phyloP scores from a whole-genome alignment of 2,113 vertebrate species.

The Mustelus asterias region DNA sequence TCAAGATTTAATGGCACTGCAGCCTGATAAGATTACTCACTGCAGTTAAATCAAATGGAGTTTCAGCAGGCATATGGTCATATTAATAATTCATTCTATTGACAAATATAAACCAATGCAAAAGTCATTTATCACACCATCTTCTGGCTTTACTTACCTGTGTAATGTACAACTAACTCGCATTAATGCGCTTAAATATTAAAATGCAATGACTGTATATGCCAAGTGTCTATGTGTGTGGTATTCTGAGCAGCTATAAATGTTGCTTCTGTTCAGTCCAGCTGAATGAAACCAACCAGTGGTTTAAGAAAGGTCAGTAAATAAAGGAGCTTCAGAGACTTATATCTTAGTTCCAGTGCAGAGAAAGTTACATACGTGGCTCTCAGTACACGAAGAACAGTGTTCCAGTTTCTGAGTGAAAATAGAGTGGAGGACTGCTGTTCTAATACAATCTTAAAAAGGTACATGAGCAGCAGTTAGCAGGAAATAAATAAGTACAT shows the following conservation, averaged over 20 bases:
- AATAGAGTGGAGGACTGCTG: not conserved
- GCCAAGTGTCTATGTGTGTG: not conserved
- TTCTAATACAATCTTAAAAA: not conserved
- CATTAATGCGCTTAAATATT: slow-evolving; percentile 3
- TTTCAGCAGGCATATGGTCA: not conserved
- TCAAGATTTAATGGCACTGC: not conserved
- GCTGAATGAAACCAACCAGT: not conserved
- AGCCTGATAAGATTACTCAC: not conserved
- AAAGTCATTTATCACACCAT: not conserved
- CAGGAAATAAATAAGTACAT: not conserved
- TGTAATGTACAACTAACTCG: not conserved
- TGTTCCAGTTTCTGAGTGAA: not conserved
- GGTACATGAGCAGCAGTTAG: not conserved
- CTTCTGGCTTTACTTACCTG: not conserved
- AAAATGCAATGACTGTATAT: not conserved
- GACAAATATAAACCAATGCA: not conserved
- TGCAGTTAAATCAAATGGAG: slow-evolving; percentile 2
- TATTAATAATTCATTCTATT: slow-evolving; percentile 21
- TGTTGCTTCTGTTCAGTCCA: not conserved
- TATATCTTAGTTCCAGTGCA: not conserved
- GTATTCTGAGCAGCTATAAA: not conserved
- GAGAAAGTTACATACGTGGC: not conserved
- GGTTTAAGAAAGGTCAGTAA: not conserved
- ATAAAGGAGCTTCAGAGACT: not conserved
- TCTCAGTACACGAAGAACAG: not conserved